These are phyloP conservation scores for Vulpes ferrilata DNA, from an alignment of 2,113 vertebrate species.

Conservation along the genomic window DNA sequence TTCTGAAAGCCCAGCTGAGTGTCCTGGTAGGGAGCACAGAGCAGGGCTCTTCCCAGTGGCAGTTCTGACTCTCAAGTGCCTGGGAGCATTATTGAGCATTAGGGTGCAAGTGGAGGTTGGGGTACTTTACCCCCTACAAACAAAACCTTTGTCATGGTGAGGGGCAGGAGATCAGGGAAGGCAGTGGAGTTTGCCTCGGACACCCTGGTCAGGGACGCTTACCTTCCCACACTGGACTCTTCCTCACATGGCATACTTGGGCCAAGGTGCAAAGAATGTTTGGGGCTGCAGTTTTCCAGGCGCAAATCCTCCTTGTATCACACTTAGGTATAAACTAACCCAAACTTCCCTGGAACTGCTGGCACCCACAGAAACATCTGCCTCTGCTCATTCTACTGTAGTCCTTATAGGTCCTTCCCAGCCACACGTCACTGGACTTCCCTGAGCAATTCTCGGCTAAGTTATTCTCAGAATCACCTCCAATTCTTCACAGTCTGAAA, in stretches of 20 bases:
- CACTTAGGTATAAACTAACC: not conserved
- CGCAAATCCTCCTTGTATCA: not conserved
- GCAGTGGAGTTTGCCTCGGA: not conserved
- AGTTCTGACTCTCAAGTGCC: not conserved
- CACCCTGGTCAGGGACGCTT: not conserved
- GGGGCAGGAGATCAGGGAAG: not conserved
- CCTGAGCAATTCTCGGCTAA: not conserved
- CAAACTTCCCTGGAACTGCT: not conserved
- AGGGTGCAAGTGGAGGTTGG: not conserved
- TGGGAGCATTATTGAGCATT: accelerated
- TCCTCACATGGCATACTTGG: not conserved
- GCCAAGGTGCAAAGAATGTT: not conserved
- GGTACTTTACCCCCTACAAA: not conserved
- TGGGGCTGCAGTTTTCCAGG: not conserved
- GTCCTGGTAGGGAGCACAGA: not conserved
- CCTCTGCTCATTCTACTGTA: not conserved
- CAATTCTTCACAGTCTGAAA: not conserved
- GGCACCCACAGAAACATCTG: not conserved
- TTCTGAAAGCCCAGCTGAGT: not conserved
- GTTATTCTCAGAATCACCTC: not conserved
- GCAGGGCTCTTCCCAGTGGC: not conserved
- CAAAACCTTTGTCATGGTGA: not conserved
- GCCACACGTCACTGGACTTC: not conserved
- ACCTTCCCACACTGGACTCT: not conserved
- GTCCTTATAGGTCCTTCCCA: conserved; percentile 28